Percentiles rank a stretch among this genome's conserved stretches.
phyloP scores from a whole-genome alignment of 2,113 vertebrate species.

The Eudyptes chrysolophus region DNA sequence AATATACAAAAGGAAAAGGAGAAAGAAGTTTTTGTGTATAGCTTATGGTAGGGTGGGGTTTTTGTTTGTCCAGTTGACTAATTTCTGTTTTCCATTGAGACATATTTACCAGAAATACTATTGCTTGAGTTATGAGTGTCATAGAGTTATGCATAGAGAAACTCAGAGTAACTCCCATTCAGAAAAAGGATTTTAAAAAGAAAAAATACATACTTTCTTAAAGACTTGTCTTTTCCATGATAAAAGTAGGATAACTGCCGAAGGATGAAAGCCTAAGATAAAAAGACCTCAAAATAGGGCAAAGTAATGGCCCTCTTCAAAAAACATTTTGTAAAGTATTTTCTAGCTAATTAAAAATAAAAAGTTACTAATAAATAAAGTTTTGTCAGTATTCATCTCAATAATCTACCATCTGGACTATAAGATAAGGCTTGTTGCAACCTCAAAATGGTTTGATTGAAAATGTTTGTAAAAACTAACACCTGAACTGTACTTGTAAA shows the following conservation, averaged over 20 bases:
- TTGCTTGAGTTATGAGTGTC: neutral
- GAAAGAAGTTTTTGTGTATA: neutral
- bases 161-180: neutral
- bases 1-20: neutral
- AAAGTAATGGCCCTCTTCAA: neutral
- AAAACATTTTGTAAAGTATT: neutral
- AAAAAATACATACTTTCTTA: neutral
- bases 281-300: neutral
- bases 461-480: neutral
- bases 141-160: neutral
- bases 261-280: neutral
- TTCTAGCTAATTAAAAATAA: neutral
- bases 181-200: neutral
- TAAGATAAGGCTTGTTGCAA: neutral
- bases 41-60: accelerated
- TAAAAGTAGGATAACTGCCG: neutral
- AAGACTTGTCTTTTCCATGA: neutral
- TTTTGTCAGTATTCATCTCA: neutral
- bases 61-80: neutral
- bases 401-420: neutral
- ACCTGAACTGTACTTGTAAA: neutral
- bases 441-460: neutral
- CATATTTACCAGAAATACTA: neutral
- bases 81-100: neutral
- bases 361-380: neutral